phyloP scores from a whole-genome alignment of 2,888 invertebrate species.

The Thalpophila matura region DNA sequence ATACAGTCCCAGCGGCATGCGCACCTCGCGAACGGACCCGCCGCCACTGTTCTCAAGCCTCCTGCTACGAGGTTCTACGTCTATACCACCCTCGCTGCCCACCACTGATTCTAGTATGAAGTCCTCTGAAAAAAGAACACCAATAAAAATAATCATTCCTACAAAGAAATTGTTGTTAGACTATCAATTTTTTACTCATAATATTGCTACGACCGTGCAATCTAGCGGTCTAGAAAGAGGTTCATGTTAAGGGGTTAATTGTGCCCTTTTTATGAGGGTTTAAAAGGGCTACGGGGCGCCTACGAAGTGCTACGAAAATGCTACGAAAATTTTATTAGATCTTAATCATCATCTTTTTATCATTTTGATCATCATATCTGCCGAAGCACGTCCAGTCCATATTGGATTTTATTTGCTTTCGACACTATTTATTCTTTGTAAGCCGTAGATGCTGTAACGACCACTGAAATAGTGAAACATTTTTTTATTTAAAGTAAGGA shows the following conservation, averaged over 20 bases:
- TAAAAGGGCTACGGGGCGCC: neutral
- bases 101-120: constrained; percentile 93
- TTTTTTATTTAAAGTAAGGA: too few species aligned
- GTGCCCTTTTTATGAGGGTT: neutral
- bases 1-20: constrained; percentile 91
- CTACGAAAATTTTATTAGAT: neutral
- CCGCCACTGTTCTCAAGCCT: constrained; percentile 68
- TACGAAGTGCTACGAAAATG: neutral
- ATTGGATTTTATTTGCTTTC: too few species aligned
- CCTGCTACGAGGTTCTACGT: constrained; percentile 61
- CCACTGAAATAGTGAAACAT: too few species aligned
- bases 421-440: too few species aligned
- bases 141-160: neutral
- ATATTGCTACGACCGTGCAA: too few species aligned
- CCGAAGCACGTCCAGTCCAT: too few species aligned
- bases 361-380: too few species aligned
- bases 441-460: too few species aligned
- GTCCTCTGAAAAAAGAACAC: constrained; percentile 91
- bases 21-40: constrained; percentile 87
- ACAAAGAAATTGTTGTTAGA: too few species aligned
- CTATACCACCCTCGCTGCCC: constrained; percentile 76
- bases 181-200: too few species aligned
- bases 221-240: too few species aligned
- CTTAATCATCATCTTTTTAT: neutral
- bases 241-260: neutral